A percentile compares a stretch with the other conserved stretches of the same genome.
phyloP scores from a whole-genome alignment of 2,888 invertebrate genomes.

The Sceliomorpha sp. region DNA sequence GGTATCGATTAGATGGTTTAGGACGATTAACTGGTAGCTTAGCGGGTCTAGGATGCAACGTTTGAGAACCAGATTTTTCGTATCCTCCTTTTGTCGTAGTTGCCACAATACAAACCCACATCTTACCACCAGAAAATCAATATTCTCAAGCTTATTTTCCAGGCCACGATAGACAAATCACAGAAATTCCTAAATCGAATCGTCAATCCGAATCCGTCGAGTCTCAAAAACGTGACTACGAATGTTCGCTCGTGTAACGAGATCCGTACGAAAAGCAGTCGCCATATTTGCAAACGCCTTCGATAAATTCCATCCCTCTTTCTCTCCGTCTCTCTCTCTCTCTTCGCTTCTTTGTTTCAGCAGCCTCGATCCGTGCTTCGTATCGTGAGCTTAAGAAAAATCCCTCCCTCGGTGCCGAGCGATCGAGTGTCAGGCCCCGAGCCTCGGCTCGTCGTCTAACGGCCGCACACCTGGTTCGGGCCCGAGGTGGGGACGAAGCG shows the following conservation, averaged over 20 bases:
- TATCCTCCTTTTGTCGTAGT: no score
- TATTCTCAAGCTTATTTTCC: no score
- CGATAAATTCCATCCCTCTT: constrained; percentile 21
- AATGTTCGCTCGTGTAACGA: neutral
- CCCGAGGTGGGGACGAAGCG: constrained; percentile 22
- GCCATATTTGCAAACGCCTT: constrained; percentile 7
- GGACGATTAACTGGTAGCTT: no score
- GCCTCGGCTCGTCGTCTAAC: constrained; percentile 63
- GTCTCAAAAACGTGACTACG: neutral
- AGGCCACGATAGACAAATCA: no score
- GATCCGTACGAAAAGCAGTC: neutral
- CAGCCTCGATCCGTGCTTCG: constrained; percentile 30
- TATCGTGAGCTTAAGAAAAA: constrained; percentile 54
- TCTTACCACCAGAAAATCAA: no score
- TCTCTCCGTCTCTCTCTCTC: constrained; percentile 36
- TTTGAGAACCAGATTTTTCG: no score
- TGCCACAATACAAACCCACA: no score
- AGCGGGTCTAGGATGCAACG: no score
- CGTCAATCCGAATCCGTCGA: no score
- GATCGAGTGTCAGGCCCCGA: constrained; percentile 72
- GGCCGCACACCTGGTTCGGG: constrained; percentile 73
- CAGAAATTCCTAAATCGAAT: no score
- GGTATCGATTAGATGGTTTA: no score
- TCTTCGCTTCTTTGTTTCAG: constrained; percentile 52
- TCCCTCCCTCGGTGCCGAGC: constrained; percentile 63